Evolutionary conservation across 2,888 invertebrate species (phyloP), one percentile per base, ranked within the genome.

Genomic region (Falcaria lacertinaria): DNA sequence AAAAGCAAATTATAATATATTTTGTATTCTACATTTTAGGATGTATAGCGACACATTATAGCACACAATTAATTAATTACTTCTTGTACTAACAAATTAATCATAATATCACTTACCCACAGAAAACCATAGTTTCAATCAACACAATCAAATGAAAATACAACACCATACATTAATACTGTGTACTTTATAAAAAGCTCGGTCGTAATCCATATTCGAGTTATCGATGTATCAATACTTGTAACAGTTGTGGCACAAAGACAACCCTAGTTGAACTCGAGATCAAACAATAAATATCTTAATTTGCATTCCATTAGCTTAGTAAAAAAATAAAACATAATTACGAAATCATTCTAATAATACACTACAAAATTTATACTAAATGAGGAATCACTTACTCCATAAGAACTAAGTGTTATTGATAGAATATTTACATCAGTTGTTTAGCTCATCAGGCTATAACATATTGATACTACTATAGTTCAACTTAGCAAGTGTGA

Each of bases 281-380:
- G 69, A 73, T 73, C 71, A 70, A 60, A 47, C 53, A 50, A 60
- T 59, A 64, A 67, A 66, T 67, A 70, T 56, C 48, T 53, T 49
- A 43, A 46, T 50, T 58, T 62, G 56, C 59, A 60, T 64, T 55
- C 40, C 48, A 42, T 38, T 35, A 19, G 11, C 28, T 11, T 11
- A 28, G 39, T 41, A 43, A 42, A 45, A 45, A 48, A 43, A 45
- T 37, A 42, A 38, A 42, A 41, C 45, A 44, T 46, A 41, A 34
- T 22, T 39, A 34, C 15, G 13, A 38, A 44, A 40, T 43, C 35
- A 39, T 32, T 44, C 36, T 43, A 39, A 41, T 34, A 43, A 45
- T 41, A 22, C 16, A 15, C 41, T 42, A 39, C 35, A 47, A 32
- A 48, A 45, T 47, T 52, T 46, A 44, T 33, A 48, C 50, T 50